Percentiles rank a stretch among this genome's conserved stretches.
These are phyloP conservation scores for Sinocyclocheilus anophthalmus DNA, from an alignment of 2,113 vertebrate genomes.

Conservation along the genomic window DNA sequence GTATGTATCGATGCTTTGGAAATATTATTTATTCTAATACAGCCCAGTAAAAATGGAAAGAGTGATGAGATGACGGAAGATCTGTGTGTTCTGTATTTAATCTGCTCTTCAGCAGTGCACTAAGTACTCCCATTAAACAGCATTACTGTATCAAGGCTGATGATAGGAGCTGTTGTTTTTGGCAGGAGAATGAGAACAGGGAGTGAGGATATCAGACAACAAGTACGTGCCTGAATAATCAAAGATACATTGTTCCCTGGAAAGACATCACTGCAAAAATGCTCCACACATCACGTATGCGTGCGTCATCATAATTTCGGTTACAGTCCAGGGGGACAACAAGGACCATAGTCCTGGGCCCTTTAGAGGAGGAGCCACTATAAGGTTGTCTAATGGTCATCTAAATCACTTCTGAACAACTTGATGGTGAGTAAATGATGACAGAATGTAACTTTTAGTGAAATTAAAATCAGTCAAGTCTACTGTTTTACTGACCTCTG, in stretches of 20 bases:
- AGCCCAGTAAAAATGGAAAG: not conserved
- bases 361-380: not conserved
- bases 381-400: not conserved
- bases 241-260: not conserved
- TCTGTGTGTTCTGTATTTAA: not conserved
- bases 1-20: not conserved
- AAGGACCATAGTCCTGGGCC: not conserved
- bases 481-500: conserved; percentile 69
- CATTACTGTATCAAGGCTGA: conserved; percentile 29
- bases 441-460: not conserved
- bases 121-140: conserved; percentile 14
- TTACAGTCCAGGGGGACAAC: not conserved
- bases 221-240: conserved; percentile 2
- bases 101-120: not conserved
- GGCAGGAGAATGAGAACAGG: conserved; percentile 6
- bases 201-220: conserved; percentile 1
- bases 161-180: conserved; percentile 46
- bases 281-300: too few relatives aligned
- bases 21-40: not conserved
- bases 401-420: not conserved
- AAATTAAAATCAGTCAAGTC: not conserved
- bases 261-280: conserved; percentile 14
- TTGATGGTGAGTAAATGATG: not conserved
- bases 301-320: not conserved
- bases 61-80: not conserved